Conservation (phyloP, 2,888 invertebrate genomes). For the Zele albiditarsus region DNA sequence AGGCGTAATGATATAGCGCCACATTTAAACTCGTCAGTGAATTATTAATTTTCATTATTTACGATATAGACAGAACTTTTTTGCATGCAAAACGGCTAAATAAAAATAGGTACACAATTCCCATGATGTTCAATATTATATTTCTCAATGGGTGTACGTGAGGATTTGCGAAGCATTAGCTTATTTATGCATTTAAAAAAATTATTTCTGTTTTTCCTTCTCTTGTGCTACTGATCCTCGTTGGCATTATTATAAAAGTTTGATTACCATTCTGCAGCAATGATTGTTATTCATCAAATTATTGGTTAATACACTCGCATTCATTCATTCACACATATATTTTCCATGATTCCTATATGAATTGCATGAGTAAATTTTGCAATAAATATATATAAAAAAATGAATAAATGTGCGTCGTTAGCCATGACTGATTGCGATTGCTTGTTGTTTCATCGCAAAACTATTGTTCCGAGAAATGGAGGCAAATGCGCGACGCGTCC, state of each 20-base stretch:
- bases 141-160: no score
- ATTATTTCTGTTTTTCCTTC: not conserved
- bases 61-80: slow-evolving; percentile 56
- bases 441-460: slow-evolving; percentile 55
- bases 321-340: not conserved
- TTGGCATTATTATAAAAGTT: not conserved
- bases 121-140: slow-evolving; percentile 5
- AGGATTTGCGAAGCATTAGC: no score
- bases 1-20: slow-evolving; percentile 13
- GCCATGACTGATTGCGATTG: slow-evolving; percentile 55
- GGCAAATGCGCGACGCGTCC: slow-evolving; percentile 9
- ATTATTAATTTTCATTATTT: slow-evolving; percentile 58
- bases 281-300: not conserved
- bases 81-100: slow-evolving; percentile 61
- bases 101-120: slow-evolving; percentile 51
- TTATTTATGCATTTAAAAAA: slow-evolving; percentile 9
- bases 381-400: slow-evolving; percentile 37
- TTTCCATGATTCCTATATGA: not conserved
- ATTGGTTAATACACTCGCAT: not conserved
- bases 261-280: not conserved
- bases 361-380: not conserved
- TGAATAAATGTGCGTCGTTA: slow-evolving; percentile 10
- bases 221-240: no score
- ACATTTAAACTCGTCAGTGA: slow-evolving; percentile 52
- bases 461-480: slow-evolving; percentile 44